Percentiles rank a stretch among this genome's conserved stretches.
These are phyloP conservation scores for Hypotaenidia philippensis DNA, from an alignment of 2,797 vertebrate species.

Conservation along the genomic window DNA sequence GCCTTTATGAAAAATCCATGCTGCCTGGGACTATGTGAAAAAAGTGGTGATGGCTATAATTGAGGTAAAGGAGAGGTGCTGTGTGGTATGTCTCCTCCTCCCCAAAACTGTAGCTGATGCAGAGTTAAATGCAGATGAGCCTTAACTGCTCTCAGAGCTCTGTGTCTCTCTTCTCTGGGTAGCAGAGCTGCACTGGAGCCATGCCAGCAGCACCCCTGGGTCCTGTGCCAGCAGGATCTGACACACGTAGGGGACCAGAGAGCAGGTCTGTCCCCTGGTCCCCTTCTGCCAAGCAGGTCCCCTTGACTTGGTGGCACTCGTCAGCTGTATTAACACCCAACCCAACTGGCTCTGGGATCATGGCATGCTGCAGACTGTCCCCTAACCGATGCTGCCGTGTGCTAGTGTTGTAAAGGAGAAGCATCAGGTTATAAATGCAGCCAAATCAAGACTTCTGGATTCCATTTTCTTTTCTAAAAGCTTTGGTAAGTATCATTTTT, in stretches of 20 bases:
- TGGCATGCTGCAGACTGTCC: constrained; percentile 6
- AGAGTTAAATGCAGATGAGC: not conserved
- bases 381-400: not conserved
- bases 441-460: not conserved
- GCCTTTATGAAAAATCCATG: not conserved
- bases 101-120: not conserved
- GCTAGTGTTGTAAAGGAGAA: not conserved
- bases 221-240: not conserved
- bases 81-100: not conserved
- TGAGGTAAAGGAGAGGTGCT: not conserved
- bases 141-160: not conserved
- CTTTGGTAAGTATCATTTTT: constrained; percentile 51
- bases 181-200: not conserved
- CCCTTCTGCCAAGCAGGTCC: not conserved
- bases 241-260: fast-evolving
- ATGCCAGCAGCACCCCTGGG: not conserved
- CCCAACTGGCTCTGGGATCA: not conserved
- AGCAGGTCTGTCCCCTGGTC: not conserved
- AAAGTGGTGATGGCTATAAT: not conserved
- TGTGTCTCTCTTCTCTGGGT: not conserved
- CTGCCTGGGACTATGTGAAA: not conserved
- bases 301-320: not conserved
- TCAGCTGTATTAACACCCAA: not conserved
- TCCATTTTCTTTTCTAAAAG: constrained; percentile 41
- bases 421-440: not conserved